Evolutionary conservation across 2,113 vertebrate species (phyloP), one percentile per base, ranked within the genome.

Genomic region (Ia io): DNA sequence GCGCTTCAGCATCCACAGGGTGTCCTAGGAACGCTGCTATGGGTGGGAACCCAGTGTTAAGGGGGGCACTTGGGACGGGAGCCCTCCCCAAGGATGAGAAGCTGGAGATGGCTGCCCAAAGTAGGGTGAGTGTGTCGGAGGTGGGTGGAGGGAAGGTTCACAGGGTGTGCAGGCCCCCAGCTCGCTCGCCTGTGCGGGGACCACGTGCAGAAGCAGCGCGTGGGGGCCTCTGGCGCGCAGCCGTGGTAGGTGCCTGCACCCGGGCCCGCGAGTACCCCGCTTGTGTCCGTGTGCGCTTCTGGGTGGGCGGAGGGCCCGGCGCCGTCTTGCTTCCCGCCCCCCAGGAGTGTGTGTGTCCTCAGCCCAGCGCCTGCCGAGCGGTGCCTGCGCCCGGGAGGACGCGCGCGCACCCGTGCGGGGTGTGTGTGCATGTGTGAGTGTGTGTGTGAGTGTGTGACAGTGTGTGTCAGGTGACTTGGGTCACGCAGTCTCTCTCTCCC

Each of bases 391-490:
- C 74, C 30, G 40, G 63, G 86, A 42, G 84, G 59, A 87, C 63
- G 94, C 85, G 97, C 96, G 95, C 82, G 78, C 93, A 28, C 59
- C 65, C 63, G 85, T 30, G 93, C 44, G 83, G 63, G 56, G 93
- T 40, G 92, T 76, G 89, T 90, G 89, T 90, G 65, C 87, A 79
- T 79, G 37, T 65, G 85, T 30, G 93, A n/a, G 83, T 76, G 77
- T 63, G 82, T 69, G 70, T 40, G 73, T 92, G 96, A 67, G 92
- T 94, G 97, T 90, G 96, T 67, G 97, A 95, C 94, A 97, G 92
- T 93, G 95, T 93, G 97, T 98, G 98, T 98, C 98, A 98, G 98
- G 98, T 98, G 98, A 98, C 98, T 98, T 94, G 98, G 98, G 98
- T 98, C 98, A 98, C 98, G 98, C 98, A 96, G 98, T 86, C 96